phyloP scores from a whole-genome alignment of 2,797 vertebrate genomes.

The Salmo trutta region DNA sequence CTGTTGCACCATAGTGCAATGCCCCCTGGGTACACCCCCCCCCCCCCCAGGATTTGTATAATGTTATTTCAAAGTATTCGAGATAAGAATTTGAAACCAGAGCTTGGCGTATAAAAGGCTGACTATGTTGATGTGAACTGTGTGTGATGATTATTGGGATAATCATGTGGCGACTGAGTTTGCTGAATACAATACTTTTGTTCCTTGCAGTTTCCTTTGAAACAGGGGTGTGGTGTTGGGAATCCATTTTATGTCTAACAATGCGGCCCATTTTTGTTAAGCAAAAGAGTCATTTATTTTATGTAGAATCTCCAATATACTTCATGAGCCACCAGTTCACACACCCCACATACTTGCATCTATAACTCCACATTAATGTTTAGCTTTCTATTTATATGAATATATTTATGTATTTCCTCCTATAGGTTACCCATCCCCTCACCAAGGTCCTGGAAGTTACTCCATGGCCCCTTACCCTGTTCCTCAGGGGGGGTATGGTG shows the following conservation, averaged over 20 bases:
- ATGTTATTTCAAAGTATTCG: neutral
- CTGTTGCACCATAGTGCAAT: no score
- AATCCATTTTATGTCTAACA: neutral
- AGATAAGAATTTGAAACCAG: neutral
- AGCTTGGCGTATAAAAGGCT: neutral
- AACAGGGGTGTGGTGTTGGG: neutral
- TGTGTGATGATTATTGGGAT: neutral
- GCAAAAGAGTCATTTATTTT: neutral
- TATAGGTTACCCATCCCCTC: slow-evolving; percentile 72
- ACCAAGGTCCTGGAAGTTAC: slow-evolving; percentile 59
- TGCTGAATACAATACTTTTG: neutral
- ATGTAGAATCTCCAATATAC: neutral
- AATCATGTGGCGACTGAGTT: neutral
- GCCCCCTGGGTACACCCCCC: no score
- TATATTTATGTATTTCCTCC: neutral
- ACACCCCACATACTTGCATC: neutral
- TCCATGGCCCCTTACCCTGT: slow-evolving; percentile 69
- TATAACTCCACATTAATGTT: neutral
- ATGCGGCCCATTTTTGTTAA: neutral
- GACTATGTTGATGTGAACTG: neutral
- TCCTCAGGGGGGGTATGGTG: slow-evolving; percentile 64
- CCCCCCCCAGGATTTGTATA: neutral
- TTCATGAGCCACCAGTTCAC: neutral
- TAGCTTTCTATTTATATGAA: neutral
- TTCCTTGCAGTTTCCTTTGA: neutral